Conservation (phyloP, 1,140 invertebrate species). For the Zophobas morio region DNA sequence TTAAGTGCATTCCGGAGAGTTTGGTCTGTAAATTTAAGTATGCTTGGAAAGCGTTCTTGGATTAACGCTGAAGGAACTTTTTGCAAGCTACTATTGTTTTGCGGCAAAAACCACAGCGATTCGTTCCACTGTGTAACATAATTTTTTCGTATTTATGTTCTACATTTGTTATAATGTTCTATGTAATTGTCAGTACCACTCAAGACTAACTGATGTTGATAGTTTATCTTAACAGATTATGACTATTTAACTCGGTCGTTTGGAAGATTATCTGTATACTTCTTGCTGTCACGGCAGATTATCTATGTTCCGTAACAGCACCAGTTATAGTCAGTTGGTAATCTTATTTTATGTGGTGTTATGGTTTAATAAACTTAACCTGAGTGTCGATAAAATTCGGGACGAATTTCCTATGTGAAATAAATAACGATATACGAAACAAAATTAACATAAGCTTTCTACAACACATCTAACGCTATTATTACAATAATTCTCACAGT, state of each 20-base stretch:
- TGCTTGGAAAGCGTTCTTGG: slow-evolving; percentile 8
- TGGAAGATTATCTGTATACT: slow-evolving; percentile 8
- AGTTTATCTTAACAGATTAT: not conserved
- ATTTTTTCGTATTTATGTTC: no score
- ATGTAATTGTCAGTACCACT: no score
- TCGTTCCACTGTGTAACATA: not conserved
- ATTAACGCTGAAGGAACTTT: slow-evolving; percentile 1
- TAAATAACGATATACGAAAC: no score
- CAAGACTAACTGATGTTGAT: no score
- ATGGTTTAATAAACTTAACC: no score
- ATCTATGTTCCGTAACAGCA: slow-evolving; percentile 20
- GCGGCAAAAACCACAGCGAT: not conserved
- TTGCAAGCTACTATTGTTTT: not conserved
- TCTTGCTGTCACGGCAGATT: slow-evolving; percentile 1
- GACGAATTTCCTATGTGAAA: no score
- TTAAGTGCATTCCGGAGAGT: not conserved
- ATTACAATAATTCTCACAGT: no score
- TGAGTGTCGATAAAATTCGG: no score
- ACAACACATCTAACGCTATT: no score
- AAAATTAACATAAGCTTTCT: no score
- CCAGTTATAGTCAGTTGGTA: not conserved
- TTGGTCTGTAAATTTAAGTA: slow-evolving; percentile 4
- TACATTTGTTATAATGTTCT: no score
- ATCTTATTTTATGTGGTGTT: not conserved
- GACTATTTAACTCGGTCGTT: slow-evolving; percentile 9